Evolutionary conservation across 1,140 invertebrate species (phyloP), one percentile per base, ranked within the genome.

Genomic region (Pectinophora gossypiella): DNA sequence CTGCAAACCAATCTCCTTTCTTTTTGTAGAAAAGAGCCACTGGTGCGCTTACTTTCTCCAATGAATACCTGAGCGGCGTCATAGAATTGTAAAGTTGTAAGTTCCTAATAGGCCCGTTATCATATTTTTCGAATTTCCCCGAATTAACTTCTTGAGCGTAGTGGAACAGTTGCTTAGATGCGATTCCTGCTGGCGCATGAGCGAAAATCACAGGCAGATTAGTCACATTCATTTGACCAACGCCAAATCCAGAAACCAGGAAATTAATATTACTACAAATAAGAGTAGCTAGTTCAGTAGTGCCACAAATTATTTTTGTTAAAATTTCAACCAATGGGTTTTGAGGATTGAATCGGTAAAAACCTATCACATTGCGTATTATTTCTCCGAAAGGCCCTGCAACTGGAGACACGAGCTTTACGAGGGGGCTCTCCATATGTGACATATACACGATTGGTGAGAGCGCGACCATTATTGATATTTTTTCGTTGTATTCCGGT

Each of bases 141-240:
- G 65, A 84, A 18, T 81, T 74, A 2, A 85, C 86, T 12, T 88
- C 79, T 64, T 92, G 93, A 0, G 88, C 90, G 60, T 88, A 93
- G 63, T 94, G 93, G 19, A 94, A 81, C n/a, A 96, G 70, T 68
- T 95, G 94, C 64, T 92, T 91, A 13, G 38, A 40, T 7, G 38
- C n/a, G 16, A 15, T 16, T 13, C 10, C 7, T 10, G 10, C 9
- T 7, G 38, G 38, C 12, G 7, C n/a, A 15, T 40, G 38, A 1
- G 6, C 18, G 13, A 7, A 10, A 7, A 40, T 40, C 6, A 40
- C 38, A 10, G 16, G 13, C 1, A 15, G 12, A 13, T 15, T 6
- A 10, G 13, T 19, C 2, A 6, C 13, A 15, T 40, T 40, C 7
- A 19, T 40, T 15, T 40, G 38, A 1, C 18, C 38, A 9, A 3